phyloP scores from a whole-genome alignment of 2,888 invertebrate species.

The Diarsia rubi region DNA sequence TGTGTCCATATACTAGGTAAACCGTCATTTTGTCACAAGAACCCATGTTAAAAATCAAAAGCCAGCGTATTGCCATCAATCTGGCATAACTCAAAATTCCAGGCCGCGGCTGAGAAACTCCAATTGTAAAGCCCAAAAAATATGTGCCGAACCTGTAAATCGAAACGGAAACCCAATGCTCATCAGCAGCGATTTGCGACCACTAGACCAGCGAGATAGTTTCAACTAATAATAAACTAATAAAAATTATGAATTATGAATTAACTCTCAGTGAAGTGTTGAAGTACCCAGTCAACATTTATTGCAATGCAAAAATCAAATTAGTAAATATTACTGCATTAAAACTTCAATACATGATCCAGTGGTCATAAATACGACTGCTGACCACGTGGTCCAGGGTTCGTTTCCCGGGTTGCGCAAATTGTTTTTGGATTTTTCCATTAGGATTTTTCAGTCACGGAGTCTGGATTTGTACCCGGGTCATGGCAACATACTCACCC shows the following conservation, averaged over 20 bases:
- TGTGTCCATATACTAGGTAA: neutral
- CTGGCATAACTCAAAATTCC: rapidly evolving
- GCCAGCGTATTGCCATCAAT: neutral
- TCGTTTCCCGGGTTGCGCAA: too few relatives aligned
- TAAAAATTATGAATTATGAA: too few relatives aligned
- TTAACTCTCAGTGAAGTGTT: too few relatives aligned
- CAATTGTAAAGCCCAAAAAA: neutral
- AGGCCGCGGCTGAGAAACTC: neutral
- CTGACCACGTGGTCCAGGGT: too few relatives aligned
- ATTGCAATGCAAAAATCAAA: conserved; percentile 3
- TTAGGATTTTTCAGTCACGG: too few relatives aligned
- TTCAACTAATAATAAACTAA: too few relatives aligned
- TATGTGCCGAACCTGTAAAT: neutral
- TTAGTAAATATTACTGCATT: neutral
- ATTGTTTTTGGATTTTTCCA: too few relatives aligned
- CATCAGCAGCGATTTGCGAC: too few relatives aligned
- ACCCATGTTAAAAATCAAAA: neutral
- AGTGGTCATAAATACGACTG: too few relatives aligned
- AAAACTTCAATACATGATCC: too few relatives aligned
- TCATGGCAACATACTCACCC: too few relatives aligned
- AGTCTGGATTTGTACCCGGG: too few relatives aligned
- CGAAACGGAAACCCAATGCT: neutral
- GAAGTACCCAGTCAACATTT: neutral
- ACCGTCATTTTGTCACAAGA: neutral
- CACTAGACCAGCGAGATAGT: neutral